Conservation (phyloP, 2,797 vertebrate species). For the Sorex maritimensis region DNA sequence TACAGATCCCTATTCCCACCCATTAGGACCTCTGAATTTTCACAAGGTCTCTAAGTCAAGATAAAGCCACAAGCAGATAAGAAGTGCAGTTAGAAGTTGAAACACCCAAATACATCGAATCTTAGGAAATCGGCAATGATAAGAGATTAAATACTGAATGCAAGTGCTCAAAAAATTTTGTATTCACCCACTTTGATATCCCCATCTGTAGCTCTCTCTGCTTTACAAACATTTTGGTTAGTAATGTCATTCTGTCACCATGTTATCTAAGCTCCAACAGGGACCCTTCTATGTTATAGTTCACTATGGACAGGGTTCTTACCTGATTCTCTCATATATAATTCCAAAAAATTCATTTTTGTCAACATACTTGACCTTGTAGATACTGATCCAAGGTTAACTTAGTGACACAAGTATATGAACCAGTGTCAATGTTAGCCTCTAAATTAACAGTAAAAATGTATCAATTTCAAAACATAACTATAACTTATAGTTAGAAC, state of each 20-base stretch:
- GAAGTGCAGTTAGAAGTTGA: not conserved
- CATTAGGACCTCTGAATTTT: not conserved
- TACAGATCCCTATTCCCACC: not conserved
- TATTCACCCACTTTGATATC: not conserved
- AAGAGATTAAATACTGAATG: constrained; percentile 27
- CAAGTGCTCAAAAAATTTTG: constrained; percentile 1
- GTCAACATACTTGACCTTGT: not conserved
- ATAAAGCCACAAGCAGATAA: not conserved
- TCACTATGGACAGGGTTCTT: not conserved
- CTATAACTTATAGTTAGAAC: constrained; percentile 17
- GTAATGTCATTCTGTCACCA: not conserved
- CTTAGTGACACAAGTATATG: constrained; percentile 20
- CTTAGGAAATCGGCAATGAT: not conserved
- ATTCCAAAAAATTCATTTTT: constrained; percentile 39
- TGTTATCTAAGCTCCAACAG: not conserved
- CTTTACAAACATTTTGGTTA: constrained; percentile 2
- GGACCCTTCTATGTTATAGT: not conserved
- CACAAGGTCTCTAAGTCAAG: not conserved
- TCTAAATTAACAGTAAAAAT: too few relatives aligned
- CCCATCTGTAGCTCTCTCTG: not conserved
- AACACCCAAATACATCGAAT: not conserved
- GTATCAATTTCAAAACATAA: too few relatives aligned
- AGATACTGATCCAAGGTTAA: not conserved
- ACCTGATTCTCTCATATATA: not conserved
- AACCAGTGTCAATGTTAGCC: not conserved